These are phyloP conservation scores for Zygaena filipendulae DNA, from an alignment of 2,888 invertebrate genomes.

Conservation along the genomic window DNA sequence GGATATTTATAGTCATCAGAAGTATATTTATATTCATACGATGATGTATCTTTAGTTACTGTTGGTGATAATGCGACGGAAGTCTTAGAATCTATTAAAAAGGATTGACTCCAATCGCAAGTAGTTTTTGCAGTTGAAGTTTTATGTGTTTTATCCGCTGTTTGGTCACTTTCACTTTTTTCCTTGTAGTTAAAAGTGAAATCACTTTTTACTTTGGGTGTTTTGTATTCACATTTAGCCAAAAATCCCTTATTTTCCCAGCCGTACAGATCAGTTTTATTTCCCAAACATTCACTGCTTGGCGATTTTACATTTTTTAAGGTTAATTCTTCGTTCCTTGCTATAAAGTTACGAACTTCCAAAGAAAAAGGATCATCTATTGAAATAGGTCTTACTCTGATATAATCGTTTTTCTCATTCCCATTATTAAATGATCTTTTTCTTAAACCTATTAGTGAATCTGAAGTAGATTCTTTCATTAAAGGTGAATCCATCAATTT, in stretches of 20 bases:
- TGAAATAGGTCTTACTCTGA: conserved; percentile 51
- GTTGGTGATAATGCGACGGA: conserved; percentile 42
- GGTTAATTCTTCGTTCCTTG: conserved; percentile 28
- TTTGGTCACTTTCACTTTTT: background rate
- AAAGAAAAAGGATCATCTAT: conserved; percentile 59
- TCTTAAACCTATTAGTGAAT: conserved; percentile 50
- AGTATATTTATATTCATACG: conserved; percentile 36
- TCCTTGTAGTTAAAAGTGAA: background rate
- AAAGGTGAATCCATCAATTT: conserved; percentile 41
- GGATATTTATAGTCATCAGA: conserved; percentile 47
- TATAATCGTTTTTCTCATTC: conserved; percentile 38
- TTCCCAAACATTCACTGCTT: conserved; percentile 46
- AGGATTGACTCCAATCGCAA: conserved; percentile 35
- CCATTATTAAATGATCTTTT: conserved; percentile 32
- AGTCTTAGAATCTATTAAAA: conserved; percentile 46
- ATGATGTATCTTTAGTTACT: conserved; percentile 39
- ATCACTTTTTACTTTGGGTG: conserved; percentile 26
- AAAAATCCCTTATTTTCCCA: conserved; percentile 66
- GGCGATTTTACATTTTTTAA: conserved; percentile 43
- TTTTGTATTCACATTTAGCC: conserved; percentile 42
- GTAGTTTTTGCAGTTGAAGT: conserved; percentile 22
- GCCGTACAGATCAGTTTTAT: conserved; percentile 60
- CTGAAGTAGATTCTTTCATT: conserved; percentile 56
- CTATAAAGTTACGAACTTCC: conserved; percentile 31
- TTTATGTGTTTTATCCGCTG: conserved; percentile 15